Evolutionary conservation across 2,113 vertebrate species (phyloP), one percentile per base, ranked within the genome.

Genomic region (Atractosteus spatula): DNA sequence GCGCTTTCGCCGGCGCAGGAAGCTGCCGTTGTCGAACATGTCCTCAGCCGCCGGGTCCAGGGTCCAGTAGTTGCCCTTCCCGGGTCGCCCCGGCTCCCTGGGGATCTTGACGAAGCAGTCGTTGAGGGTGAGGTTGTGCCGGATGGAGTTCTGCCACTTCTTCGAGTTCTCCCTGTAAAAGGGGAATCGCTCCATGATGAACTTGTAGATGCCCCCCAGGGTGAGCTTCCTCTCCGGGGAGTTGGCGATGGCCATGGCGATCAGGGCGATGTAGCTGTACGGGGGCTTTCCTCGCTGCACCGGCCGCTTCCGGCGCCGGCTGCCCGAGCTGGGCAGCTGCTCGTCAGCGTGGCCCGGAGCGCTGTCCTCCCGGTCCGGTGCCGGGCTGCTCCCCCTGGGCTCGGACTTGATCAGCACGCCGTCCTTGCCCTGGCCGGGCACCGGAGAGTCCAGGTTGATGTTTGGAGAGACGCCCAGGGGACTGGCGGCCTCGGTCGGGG

Each of bases 101-200:
- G 93, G 92, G 77, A 96, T 92, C 86, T 96, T 96, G 45, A 96
- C 93, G 72, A 95, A 95, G 62, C 94, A 95, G 87, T 95, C 94
- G 78, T 95, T 95, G 41, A 95, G 93, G 8, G 94, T 95, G 47
- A 95, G 83, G 83, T 95, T 95, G 88, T 95, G 94, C 62, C 94
- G 87, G 80, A 95, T 95, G 62, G 93, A 94, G 87, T 97, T 96
- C 62, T 96, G 94, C 64, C 95, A 96, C 85, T 98, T 98, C 83
- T 96, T 96, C 2, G 97, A 95, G 90, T 96, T 96, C 82, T 98
- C 97, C 41, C 97, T 88, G 85, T 99, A 99, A 86, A 98, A 99
- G 2, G 97, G 95, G 74, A 99, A 99, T 13, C 96, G 94, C 86
- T 97, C 97, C 77, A 94, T 98, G 88, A 99, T 98, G 90, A 99